These are phyloP conservation scores for Petrophora chlorosata DNA, from an alignment of 2,888 invertebrate genomes.

Conservation along the genomic window DNA sequence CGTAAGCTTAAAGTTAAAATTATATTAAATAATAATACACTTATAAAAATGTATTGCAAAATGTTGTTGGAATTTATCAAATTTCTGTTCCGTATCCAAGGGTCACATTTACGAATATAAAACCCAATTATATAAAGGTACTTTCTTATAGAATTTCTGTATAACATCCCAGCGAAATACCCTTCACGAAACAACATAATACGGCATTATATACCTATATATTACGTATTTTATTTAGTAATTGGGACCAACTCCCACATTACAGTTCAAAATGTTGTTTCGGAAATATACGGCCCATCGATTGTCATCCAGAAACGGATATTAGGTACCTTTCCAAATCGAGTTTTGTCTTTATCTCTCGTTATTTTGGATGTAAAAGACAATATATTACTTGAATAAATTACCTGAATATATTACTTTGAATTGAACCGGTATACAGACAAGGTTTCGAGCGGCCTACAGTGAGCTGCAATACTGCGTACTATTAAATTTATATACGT, in stretches of 20 bases:
- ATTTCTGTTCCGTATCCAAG: no score
- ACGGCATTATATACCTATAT: not conserved
- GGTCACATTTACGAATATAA: no score
- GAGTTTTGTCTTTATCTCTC: conserved; percentile 40
- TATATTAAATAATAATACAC: no score
- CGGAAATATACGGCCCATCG: conserved; percentile 34
- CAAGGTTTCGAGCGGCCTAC: conserved; percentile 11
- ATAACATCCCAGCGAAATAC: not conserved
- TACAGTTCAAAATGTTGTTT: conserved; percentile 22
- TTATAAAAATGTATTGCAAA: no score
- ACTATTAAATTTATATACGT: conserved; percentile 2
- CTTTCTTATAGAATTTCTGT: not conserved
- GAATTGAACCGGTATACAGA: conserved; percentile 35
- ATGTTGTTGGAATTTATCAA: no score
- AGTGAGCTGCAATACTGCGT: conserved; percentile 10
- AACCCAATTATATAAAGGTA: no score
- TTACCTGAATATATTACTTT: no score
- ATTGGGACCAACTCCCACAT: conserved; percentile 27
- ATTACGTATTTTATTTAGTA: conserved; percentile 19
- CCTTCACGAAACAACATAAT: not conserved
- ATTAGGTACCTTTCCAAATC: conserved; percentile 43
- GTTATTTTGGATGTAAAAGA: conserved; percentile 41
- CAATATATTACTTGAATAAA: conserved; percentile 31
- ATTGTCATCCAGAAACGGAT: conserved; percentile 43
- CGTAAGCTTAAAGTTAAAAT: no score